Conservation (phyloP, 2,113 vertebrate genomes). For the Sturnus vulgaris region DNA sequence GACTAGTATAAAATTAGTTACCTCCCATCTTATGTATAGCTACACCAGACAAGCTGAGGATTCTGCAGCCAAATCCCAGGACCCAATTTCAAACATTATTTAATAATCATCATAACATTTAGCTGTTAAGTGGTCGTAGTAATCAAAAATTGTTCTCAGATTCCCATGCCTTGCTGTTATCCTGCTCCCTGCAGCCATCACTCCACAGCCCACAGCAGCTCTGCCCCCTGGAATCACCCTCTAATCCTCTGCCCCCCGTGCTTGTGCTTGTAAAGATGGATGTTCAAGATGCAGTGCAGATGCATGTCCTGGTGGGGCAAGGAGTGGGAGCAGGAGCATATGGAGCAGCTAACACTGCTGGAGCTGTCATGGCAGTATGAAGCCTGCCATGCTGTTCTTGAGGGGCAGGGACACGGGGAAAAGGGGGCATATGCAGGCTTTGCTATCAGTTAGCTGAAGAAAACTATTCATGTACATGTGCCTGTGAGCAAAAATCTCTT, state of each 20-base stretch:
- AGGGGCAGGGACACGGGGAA: background rate
- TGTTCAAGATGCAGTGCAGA: rapidly evolving
- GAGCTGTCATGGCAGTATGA: rapidly evolving
- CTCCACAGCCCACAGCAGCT: rapidly evolving
- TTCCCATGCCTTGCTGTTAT: background rate
- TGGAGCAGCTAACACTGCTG: background rate
- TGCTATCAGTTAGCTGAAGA: background rate
- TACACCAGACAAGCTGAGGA: background rate
- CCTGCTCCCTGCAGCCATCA: rapidly evolving
- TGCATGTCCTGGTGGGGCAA: rapidly evolving
- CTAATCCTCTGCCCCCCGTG: rapidly evolving
- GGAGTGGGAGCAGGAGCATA: background rate
- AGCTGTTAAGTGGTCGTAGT: background rate
- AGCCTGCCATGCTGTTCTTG: rapidly evolving
- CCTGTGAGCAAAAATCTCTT: background rate
- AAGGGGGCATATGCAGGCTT: background rate
- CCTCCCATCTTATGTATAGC: background rate
- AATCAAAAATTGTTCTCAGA: background rate
- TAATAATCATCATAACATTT: background rate
- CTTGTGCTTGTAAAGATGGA: background rate
- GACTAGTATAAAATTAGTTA: background rate
- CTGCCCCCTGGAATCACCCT: background rate
- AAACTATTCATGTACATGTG: background rate
- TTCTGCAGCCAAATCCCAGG: background rate
- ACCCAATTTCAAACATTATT: background rate